These are phyloP conservation scores for Drosophila kepulauana DNA, from an alignment of 1,140 invertebrate species.

Conservation along the genomic window DNA sequence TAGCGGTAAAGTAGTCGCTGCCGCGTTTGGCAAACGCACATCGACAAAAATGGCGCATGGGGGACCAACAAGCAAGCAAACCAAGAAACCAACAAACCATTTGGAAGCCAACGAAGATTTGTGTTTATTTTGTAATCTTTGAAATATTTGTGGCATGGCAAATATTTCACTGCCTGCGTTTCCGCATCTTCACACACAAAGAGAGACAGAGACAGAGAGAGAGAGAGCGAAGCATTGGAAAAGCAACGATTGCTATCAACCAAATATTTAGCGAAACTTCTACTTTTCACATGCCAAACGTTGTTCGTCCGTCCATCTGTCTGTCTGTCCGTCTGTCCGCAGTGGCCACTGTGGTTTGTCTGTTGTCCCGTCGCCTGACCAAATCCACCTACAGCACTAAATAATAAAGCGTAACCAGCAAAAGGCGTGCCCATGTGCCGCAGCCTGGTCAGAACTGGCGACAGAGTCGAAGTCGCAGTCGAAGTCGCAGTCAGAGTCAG, in stretches of 20 bases:
- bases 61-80: conserved; percentile 18
- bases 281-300: conserved; percentile 63
- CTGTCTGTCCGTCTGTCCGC: not conserved
- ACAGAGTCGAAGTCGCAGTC: conserved; percentile 5
- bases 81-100: conserved; percentile 15
- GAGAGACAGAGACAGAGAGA: too few relatives aligned
- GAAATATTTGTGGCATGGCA: conserved; percentile 82
- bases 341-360: not conserved
- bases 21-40: conserved; percentile 37
- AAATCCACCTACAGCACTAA: conserved; percentile 76
- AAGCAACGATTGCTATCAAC: conserved; percentile 54
- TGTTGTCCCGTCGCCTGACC: conserved; percentile 5
- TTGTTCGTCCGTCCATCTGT: not conserved
- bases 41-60: conserved; percentile 38
- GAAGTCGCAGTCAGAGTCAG: conserved; percentile 1
- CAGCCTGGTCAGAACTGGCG: conserved; percentile 27
- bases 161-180: conserved; percentile 73
- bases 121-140: conserved; percentile 82
- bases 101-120: conserved; percentile 63
- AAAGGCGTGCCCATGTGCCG: conserved; percentile 70
- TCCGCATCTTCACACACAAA: conserved; percentile 50
- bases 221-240: conserved; percentile 1
- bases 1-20: conserved; percentile 63
- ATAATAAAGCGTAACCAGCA: conserved; percentile 82
- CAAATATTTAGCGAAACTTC: conserved; percentile 77